phyloP scores from a whole-genome alignment of 64 coral and sea anemone species.

The Porites lutea region DNA sequence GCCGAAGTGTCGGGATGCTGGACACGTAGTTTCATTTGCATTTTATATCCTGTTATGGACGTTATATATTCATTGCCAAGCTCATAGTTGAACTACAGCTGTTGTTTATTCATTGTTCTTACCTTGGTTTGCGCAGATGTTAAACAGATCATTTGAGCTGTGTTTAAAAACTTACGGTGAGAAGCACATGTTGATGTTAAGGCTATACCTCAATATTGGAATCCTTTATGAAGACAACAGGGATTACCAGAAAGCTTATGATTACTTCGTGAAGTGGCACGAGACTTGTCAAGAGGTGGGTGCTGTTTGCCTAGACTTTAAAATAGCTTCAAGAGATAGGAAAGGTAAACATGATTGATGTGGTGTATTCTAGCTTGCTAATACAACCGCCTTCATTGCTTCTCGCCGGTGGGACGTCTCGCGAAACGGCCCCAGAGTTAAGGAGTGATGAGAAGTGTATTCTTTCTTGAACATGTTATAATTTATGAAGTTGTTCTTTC shows the following conservation, averaged over 20 bases:
- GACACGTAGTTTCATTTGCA: too few species aligned
- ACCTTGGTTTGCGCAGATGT: slow-evolving; percentile 70
- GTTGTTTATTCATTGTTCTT: neutral
- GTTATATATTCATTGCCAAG: too few species aligned
- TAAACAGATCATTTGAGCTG: slow-evolving; percentile 84
- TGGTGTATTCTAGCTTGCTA: too few species aligned
- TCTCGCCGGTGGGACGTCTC: too few species aligned
- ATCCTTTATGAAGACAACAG: slow-evolving; percentile 98
- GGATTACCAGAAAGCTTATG: slow-evolving; percentile 90
- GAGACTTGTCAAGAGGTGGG: slow-evolving; percentile 93
- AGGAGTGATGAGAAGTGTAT: too few species aligned
- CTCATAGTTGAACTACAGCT: neutral
- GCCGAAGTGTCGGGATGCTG: too few species aligned
- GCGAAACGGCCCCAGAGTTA: too few species aligned
- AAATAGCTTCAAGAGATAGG: neutral
- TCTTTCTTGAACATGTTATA: too few species aligned
- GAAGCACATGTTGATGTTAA: slow-evolving; percentile 97
- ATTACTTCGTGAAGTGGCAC: slow-evolving; percentile 98
- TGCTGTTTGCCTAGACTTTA: neutral
- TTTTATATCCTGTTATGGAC: too few species aligned
- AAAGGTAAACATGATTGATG: too few species aligned
- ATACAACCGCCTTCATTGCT: too few species aligned
- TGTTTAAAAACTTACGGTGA: slow-evolving; percentile 93
- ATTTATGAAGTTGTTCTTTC: too few species aligned
- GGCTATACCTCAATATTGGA: slow-evolving; percentile 95